These are phyloP conservation scores for Agrochola litura DNA, from an alignment of 2,888 invertebrate genomes.

Conservation along the genomic window DNA sequence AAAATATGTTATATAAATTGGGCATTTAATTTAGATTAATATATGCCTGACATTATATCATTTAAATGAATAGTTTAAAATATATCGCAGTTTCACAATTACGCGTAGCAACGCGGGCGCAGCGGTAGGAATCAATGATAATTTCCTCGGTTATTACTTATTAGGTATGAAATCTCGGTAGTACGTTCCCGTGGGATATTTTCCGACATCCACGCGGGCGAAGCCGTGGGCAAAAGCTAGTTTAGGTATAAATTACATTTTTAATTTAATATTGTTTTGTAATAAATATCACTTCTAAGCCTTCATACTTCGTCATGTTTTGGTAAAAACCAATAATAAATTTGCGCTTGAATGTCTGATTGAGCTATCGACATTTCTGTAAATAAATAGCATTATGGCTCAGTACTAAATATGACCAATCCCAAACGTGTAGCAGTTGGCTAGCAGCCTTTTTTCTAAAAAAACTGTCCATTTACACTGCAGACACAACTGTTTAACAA, in stretches of 20 bases:
- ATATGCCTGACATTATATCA: too few species aligned
- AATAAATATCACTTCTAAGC: conserved; percentile 6
- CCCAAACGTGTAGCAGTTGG: background rate
- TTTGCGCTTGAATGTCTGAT: background rate
- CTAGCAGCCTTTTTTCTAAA: background rate
- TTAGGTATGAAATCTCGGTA: too few species aligned
- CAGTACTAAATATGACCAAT: background rate
- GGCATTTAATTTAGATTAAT: too few species aligned
- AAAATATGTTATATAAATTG: too few species aligned
- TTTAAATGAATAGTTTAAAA: too few species aligned
- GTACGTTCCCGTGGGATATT: too few species aligned
- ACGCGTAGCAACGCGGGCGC: too few species aligned
- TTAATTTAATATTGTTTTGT: background rate
- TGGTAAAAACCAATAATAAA: background rate
- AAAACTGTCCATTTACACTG: background rate
- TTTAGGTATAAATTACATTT: background rate
- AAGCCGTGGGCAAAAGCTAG: too few species aligned
- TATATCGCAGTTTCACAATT: too few species aligned
- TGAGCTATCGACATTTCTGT: background rate
- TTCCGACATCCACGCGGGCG: too few species aligned
- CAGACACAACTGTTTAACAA: background rate
- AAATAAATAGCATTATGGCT: background rate
- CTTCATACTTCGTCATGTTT: background rate
- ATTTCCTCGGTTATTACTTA: too few species aligned
- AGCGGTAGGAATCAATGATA: too few species aligned